Evolutionary conservation across 2,797 vertebrate genomes (phyloP).

Genomic region (Premnoplex brunnescens): DNA sequence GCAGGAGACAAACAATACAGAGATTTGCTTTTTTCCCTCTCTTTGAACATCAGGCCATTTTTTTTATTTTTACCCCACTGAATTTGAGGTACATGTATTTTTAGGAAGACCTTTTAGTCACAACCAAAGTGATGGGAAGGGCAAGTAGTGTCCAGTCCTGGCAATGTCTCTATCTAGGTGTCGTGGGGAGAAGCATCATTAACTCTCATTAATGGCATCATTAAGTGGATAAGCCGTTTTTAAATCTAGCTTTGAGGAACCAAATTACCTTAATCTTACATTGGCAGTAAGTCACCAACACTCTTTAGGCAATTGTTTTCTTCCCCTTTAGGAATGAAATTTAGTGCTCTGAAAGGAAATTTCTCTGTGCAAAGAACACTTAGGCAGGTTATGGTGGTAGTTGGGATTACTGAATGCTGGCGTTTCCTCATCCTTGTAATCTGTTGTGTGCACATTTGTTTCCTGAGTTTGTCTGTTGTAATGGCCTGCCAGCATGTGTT

Average conservation of each 20-base stretch:
- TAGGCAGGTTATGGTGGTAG: neutral
- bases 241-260: neutral
- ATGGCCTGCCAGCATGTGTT: neutral
- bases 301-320: neutral
- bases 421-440: neutral
- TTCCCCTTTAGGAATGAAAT: neutral
- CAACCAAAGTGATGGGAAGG: neutral
- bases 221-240: conserved; percentile 8
- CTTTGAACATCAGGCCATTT: neutral
- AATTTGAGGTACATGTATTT: neutral
- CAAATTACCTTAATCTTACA: neutral
- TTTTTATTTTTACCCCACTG: neutral
- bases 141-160: neutral
- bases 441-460: neutral
- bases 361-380: neutral
- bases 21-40: fast-evolving
- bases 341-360: neutral
- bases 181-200: neutral
- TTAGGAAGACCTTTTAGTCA: neutral
- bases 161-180: neutral
- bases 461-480: neutral
- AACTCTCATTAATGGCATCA: neutral
- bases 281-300: neutral
- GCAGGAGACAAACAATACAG: neutral
- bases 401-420: neutral